Conservation (phyloP, 1,140 invertebrate genomes). For the Paralvinella palmiformis region DNA sequence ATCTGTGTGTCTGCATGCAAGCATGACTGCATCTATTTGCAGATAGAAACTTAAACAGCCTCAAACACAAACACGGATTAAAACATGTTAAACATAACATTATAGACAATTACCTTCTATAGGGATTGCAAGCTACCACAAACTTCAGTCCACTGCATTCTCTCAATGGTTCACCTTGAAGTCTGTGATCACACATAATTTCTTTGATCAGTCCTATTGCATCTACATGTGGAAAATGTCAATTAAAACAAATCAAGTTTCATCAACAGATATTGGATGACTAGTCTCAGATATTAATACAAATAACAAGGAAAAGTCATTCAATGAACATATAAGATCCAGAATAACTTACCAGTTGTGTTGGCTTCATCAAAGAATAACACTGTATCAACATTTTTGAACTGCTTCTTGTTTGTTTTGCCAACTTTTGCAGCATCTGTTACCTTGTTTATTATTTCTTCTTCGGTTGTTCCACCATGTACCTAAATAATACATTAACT, state of each 20-base stretch:
- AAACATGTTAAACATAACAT: no score
- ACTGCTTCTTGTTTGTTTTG: slow-evolving; percentile 23
- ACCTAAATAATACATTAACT: slow-evolving; percentile 28
- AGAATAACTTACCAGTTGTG: no score
- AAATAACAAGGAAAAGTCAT: not conserved
- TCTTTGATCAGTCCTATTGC: slow-evolving; percentile 44
- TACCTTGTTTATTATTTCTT: slow-evolving; percentile 35
- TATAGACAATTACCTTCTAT: slow-evolving; percentile 27
- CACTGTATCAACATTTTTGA: slow-evolving; percentile 34
- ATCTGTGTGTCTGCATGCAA: no score
- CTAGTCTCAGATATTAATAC: no score
- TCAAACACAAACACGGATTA: no score
- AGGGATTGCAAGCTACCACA: slow-evolving; percentile 44
- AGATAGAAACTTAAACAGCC: no score
- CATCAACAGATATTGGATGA: no score
- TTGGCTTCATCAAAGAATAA: slow-evolving; percentile 49
- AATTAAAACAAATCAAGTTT: no score
- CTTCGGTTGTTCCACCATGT: slow-evolving; percentile 39
- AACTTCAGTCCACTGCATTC: slow-evolving; percentile 31
- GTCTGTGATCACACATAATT: slow-evolving; percentile 41
- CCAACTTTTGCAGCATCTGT: slow-evolving; percentile 30
- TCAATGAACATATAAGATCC: no score
- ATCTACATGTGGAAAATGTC: no score
- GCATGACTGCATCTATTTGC: no score
- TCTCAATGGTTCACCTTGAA: slow-evolving; percentile 31